Percentiles rank a stretch among this genome's conserved stretches.
Evolutionary conservation across 2,113 vertebrate species (phyloP).

Genomic region (Hiodon alosoides): DNA sequence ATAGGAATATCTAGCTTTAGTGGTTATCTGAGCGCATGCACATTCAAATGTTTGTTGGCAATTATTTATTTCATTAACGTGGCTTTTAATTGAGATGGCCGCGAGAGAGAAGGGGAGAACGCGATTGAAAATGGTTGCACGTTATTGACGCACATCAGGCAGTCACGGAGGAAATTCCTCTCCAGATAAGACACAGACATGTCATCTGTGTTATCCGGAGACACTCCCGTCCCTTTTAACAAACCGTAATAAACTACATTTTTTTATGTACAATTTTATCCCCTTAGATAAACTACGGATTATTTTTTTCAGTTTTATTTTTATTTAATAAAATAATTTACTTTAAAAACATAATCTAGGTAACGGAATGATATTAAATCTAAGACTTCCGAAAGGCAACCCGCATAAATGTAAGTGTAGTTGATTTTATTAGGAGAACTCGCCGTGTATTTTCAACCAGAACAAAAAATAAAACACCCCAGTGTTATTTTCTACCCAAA

Average conservation of each 20-base stretch:
- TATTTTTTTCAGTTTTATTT: no score
- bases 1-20: slow-evolving; percentile 27
- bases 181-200: slow-evolving; percentile 61
- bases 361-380: no score
- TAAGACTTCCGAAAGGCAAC: no score
- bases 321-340: no score
- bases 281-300: no score
- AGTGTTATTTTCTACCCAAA: no score
- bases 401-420: no score
- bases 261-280: no score
- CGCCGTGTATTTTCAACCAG: no score
- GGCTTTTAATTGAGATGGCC: slow-evolving; percentile 71
- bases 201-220: slow-evolving; percentile 59
- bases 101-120: slow-evolving; percentile 67
- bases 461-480: no score
- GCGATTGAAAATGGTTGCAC: slow-evolving; percentile 70
- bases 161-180: slow-evolving; percentile 64
- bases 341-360: no score
- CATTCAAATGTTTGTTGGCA: slow-evolving; percentile 57
- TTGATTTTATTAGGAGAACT: no score
- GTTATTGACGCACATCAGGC: slow-evolving; percentile 68
- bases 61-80: slow-evolving; percentile 71
- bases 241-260: neutral
- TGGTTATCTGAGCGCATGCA: slow-evolving; percentile 39
- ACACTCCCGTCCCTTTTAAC: slow-evolving; percentile 46